Evolutionary conservation across 2,888 invertebrate genomes (phyloP), one percentile per base, ranked within the genome.

Genomic region (Globia sparganii): DNA sequence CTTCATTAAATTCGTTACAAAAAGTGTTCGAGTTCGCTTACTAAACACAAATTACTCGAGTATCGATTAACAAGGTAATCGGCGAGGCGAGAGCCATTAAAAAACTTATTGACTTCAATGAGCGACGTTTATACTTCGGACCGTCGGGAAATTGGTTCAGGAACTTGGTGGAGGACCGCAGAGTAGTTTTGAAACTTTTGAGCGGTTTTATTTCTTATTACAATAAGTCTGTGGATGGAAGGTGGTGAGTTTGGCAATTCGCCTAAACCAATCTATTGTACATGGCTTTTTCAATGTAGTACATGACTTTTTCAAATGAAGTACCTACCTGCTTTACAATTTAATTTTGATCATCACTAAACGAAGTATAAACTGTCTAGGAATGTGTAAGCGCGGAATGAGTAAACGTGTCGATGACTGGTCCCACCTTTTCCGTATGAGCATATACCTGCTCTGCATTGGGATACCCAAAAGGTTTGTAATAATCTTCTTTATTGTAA

Each of bases 51-150:
- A 76, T 85, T 79, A 74, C 66, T 82, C 0, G 67, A 85, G 66
- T 75, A 84, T 82, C 75, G 73, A 74, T 76, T 76, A 81, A 73
- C 79, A 66, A 85, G 75, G 75, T 72, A 76, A 82, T 72, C 53
- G 58, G 56, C 37, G 31, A 62, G 59, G 74, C 66, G 68, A 78
- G 71, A 84, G 64, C 75, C 71, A 79, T 84, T 73, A 75, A 75
- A 84, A 78, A 79, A 72, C 75, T 76, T 85, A 72, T 85, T 84
- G 82, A 82, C 69, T 81, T 61, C 66, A 25, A n/a, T 71, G 72
- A 75, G 75, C 75, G 72, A 75, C 72, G 72, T 71, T 81, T 59
- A 64, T 72, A 75, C 43, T 40, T 37, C 34, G 37, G 69, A 25
- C 68, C 56, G 56, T 31, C 49, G 56, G 65, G 53, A 74, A 81